A percentile compares a stretch with the other conserved stretches of the same genome.
phyloP scores from a whole-genome alignment of 1,140 invertebrate genomes.

The Stenopsyche tienmushanensis region DNA sequence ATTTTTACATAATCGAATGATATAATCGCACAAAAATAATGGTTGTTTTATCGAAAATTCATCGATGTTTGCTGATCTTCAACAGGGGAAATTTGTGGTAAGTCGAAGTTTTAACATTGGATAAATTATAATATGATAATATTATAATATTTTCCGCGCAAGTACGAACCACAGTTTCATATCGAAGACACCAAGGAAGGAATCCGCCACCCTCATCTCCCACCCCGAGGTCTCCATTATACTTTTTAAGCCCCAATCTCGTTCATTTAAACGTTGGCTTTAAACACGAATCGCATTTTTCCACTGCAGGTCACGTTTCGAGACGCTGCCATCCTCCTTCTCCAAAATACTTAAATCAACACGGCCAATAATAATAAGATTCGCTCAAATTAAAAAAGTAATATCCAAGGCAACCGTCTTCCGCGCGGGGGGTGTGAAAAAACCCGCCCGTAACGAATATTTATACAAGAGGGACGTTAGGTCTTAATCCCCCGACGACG shows the following conservation, averaged over 20 bases:
- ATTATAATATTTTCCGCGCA: too few species aligned
- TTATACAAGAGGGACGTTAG: conserved; percentile 27
- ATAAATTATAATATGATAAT: not conserved
- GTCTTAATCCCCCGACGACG: conserved; percentile 34
- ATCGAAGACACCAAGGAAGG: not conserved
- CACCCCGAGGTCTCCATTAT: conserved; percentile 51
- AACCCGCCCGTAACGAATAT: conserved; percentile 37
- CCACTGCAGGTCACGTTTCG: conserved; percentile 63
- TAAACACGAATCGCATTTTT: conserved; percentile 65
- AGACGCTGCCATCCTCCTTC: conserved; percentile 47
- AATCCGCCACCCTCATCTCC: not conserved
- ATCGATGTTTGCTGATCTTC: too few species aligned
- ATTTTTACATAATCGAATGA: not conserved
- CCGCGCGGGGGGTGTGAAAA: not conserved
- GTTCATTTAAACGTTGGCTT: conserved; percentile 65
- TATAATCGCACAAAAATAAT: not conserved
- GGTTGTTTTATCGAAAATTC: not conserved
- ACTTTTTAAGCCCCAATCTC: conserved; percentile 67
- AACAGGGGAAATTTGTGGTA: too few species aligned
- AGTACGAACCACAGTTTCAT: not conserved
- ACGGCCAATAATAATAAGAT: conserved; percentile 63
- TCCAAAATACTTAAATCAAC: conserved; percentile 62
- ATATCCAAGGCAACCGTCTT: conserved; percentile 52
- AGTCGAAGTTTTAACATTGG: not conserved
- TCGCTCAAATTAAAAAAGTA: conserved; percentile 68